Conservation (phyloP, 2,113 vertebrate genomes). For the Rutilus rutilus region DNA sequence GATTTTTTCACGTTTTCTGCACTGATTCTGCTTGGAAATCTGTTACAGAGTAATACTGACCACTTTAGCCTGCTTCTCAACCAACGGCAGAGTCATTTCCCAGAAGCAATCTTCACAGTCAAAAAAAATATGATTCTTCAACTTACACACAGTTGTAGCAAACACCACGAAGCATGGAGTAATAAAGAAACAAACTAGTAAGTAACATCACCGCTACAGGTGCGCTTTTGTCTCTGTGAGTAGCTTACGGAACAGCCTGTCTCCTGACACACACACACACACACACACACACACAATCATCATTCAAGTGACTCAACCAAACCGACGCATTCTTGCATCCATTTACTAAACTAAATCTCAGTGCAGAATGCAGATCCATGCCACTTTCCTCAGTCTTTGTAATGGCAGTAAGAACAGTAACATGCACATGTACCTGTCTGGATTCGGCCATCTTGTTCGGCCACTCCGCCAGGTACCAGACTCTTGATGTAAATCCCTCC, state of each 20-base stretch:
- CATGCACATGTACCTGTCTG: conserved; percentile 72
- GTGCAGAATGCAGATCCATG: neutral
- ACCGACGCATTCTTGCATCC: neutral
- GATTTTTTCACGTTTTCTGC: no score
- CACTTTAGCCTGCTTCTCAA: no score
- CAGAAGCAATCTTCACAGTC: no score
- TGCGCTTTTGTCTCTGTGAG: no score
- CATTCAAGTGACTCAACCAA: neutral
- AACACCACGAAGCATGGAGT: no score
- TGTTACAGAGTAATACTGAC: no score
- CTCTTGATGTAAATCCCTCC: conserved; percentile 87
- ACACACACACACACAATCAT: conserved; percentile 1
- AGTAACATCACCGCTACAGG: no score
- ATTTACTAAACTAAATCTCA: neutral
- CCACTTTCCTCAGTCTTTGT: neutral
- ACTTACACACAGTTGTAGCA: no score
- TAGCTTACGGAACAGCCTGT: conserved; percentile 70
- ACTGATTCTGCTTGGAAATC: no score
- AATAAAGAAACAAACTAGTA: no score
- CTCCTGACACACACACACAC: conserved; percentile 71
- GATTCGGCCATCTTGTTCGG: conserved; percentile 82
- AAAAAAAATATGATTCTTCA: no score
- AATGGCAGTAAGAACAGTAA: neutral
- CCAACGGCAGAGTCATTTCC: no score
- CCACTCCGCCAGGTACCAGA: conserved; percentile 81